Base-by-base conservation (phyloP, 2,888 invertebrate species). In the Morpho achilles region DNA sequence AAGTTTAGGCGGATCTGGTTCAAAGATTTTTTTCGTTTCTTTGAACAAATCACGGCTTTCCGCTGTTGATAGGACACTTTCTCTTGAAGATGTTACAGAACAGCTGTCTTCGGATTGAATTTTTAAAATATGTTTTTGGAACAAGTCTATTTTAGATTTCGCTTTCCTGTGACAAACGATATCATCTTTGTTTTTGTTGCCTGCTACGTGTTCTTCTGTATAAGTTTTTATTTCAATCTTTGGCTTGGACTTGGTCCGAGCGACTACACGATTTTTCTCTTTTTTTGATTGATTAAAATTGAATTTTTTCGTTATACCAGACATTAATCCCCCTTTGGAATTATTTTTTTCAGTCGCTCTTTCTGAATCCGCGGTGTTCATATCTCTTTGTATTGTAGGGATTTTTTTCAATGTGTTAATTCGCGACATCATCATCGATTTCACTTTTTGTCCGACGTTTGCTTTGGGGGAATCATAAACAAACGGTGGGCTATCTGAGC, bases 131-230 rank as follows among this genome's bases (percentile, higher is more conserved):
- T 88, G 85, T 65, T 86, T 89, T 77, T 91, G 91, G 58, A 91
- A 91, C 81, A 90, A 81, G 63, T 91, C 90, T 6, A 91, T 91
- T 68, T 87, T 87, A 0, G 80, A 76, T 70, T 86, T 90, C 1
- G 91, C 91, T 72, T 88, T 88, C 49, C 78, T 84, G 59, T 85
- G 82, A 60, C 87, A 90, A 7, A 91, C 72, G 0, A 79, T 80
- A 73, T 87, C 84, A 22, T 87, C 87, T 70, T 84, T 86, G 0
- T 76, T 77, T 68, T 76, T 75, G 67, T 78, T 77, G n/a, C 80
- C 79, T 67, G 64, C 76, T 0, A 75, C 77, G 60, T 82, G 82
- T 60, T 84, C 84, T 71, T 85, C 89, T 9, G 68, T 73, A 58
- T 91, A 91, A 0, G 89, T 82, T 65, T 84, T 82, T 41, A 91